These are phyloP conservation scores for Drosophila recens DNA, from an alignment of 2,888 invertebrate genomes.

Conservation along the genomic window DNA sequence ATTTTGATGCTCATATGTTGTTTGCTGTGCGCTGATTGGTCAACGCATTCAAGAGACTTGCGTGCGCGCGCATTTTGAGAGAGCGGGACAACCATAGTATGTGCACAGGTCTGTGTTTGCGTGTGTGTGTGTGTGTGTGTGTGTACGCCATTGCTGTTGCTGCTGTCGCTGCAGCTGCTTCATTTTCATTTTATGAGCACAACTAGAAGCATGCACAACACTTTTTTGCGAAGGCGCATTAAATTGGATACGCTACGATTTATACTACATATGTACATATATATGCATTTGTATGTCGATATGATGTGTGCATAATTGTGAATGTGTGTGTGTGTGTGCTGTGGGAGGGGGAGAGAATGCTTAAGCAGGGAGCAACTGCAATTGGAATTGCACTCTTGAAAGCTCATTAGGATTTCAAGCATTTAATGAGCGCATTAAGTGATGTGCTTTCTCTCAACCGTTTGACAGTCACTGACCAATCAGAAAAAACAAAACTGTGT, in stretches of 20 bases:
- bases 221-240: neutral
- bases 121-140: slow-evolving; percentile 10
- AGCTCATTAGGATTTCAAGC: neutral
- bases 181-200: slow-evolving; percentile 54
- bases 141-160: slow-evolving; percentile 43
- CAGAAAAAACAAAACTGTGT: slow-evolving; percentile 6
- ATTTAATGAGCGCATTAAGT: slow-evolving; percentile 1
- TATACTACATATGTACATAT: no score
- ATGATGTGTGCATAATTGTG: neutral
- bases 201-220: slow-evolving; percentile 47
- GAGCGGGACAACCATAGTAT: slow-evolving; percentile 59
- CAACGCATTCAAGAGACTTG: neutral
- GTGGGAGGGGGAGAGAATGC: slow-evolving; percentile 8
- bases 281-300: slow-evolving; percentile 1
- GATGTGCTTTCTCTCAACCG: neutral
- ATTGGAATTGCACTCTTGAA: neutral
- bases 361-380: neutral
- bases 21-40: slow-evolving; percentile 55
- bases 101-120: neutral
- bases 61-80: slow-evolving; percentile 38
- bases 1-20: slow-evolving; percentile 55
- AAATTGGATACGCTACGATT: slow-evolving; percentile 10
- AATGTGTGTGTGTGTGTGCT: neutral
- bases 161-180: slow-evolving; percentile 16
- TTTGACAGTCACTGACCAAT: neutral